phyloP scores from a whole-genome alignment of 2,888 invertebrate genomes.

The Trichogramma evanescens region DNA sequence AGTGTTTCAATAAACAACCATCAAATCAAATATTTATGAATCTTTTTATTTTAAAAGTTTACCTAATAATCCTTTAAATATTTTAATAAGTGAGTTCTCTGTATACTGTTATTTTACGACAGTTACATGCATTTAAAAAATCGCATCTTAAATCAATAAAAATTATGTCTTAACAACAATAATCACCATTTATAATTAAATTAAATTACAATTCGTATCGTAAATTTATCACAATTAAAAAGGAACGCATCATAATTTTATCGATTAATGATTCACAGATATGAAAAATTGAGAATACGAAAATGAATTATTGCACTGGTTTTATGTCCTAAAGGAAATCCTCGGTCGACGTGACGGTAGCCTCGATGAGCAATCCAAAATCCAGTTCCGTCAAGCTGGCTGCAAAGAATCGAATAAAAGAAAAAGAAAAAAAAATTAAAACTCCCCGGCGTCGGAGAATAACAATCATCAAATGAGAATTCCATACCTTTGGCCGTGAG shows the following conservation, averaged over 20 bases:
- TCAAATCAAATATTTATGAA: constrained; percentile 28
- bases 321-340: constrained; percentile 43
- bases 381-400: constrained; percentile 79
- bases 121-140: too few relatives aligned
- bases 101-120: too few relatives aligned
- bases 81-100: too few relatives aligned
- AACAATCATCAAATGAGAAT: background rate
- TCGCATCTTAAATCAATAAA: too few relatives aligned
- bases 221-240: too few relatives aligned
- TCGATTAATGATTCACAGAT: too few relatives aligned
- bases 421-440: background rate
- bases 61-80: too few relatives aligned
- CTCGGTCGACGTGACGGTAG: constrained; percentile 63
- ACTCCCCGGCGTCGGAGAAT: background rate
- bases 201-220: too few relatives aligned
- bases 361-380: constrained; percentile 78
- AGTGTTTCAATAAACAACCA: constrained; percentile 46
- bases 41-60: constrained; percentile 8
- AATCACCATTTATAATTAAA: too few relatives aligned
- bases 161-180: too few relatives aligned
- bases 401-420: constrained; percentile 32
- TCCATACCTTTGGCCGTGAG: constrained; percentile 66
- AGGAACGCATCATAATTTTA: too few relatives aligned
- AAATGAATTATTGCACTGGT: background rate
- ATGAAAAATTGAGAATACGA: too few relatives aligned